These are phyloP conservation scores for Eumacrocentrus americanus DNA, from an alignment of 2,888 invertebrate species.

Conservation along the genomic window DNA sequence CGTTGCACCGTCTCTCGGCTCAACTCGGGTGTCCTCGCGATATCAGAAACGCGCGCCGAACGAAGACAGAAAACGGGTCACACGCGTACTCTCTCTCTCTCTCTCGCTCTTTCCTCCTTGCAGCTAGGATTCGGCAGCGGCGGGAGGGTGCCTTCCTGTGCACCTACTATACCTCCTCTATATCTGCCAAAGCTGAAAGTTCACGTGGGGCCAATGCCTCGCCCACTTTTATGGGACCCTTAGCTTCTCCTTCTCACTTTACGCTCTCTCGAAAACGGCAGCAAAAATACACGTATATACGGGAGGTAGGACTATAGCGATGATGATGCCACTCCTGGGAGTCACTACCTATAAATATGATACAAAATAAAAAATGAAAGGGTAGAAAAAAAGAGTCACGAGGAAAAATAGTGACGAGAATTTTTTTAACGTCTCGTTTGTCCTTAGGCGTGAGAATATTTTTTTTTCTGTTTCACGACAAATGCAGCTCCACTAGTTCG, in stretches of 20 bases:
- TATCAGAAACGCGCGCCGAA: conserved; percentile 35
- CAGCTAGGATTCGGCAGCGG: conserved; percentile 35
- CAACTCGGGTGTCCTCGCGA: conserved; percentile 39
- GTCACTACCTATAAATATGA: not conserved
- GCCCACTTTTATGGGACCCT: conserved; percentile 49
- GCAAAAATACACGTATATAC: no score
- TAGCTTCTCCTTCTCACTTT: conserved; percentile 18
- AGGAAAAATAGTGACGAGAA: conserved; percentile 3
- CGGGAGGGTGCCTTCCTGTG: conserved; percentile 35
- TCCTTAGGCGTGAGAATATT: not conserved
- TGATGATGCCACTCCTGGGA: no score
- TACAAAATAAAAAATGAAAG: not conserved
- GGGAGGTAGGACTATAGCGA: no score
- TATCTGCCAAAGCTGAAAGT: conserved; percentile 55
- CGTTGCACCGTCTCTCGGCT: conserved; percentile 40
- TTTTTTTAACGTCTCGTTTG: conserved; percentile 5
- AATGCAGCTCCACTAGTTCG: no score
- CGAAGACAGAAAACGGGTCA: conserved; percentile 55
- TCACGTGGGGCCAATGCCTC: conserved; percentile 56
- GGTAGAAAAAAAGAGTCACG: not conserved
- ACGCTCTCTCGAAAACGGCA: no score
- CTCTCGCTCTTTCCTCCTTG: conserved; percentile 19
- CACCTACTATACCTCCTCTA: conserved; percentile 34
- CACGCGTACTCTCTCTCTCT: conserved; percentile 19
- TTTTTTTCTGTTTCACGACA: no score